Evolutionary conservation across 1,140 invertebrate genomes (phyloP).

Genomic region (Psilanteris sp.): DNA sequence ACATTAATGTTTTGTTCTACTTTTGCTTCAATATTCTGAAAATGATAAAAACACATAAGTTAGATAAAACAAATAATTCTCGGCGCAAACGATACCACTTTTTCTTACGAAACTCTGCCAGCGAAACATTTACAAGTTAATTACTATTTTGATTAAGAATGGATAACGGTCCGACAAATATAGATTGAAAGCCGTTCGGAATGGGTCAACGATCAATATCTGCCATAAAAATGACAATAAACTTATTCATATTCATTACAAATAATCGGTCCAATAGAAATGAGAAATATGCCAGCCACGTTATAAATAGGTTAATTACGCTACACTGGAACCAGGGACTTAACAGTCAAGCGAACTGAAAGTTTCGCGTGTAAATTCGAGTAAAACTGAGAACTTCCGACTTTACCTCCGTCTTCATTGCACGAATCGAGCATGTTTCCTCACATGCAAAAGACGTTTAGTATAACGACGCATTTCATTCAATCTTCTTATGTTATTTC

Average conservation of each 20-base stretch:
- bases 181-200: not conserved
- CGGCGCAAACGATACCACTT: not conserved
- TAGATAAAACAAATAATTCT: constrained; percentile 3
- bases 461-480: constrained; percentile 31
- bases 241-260: constrained; percentile 17
- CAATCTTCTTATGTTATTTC: constrained; percentile 24
- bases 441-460: constrained; percentile 45
- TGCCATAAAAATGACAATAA: constrained; percentile 19
- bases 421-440: constrained; percentile 9
- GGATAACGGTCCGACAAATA: not conserved
- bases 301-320: constrained; percentile 59
- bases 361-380: constrained; percentile 55
- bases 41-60: constrained; percentile 20
- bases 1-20: constrained; percentile 34
- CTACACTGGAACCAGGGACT: constrained; percentile 29
- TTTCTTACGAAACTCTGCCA: not conserved
- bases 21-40: constrained; percentile 18
- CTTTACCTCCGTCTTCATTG: constrained; percentile 27
- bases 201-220: too few relatives aligned
- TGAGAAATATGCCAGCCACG: constrained; percentile 17
- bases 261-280: constrained; percentile 38
- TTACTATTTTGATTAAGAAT: not conserved
- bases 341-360: constrained; percentile 34
- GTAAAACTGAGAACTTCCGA: constrained; percentile 49
- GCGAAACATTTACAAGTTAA: not conserved